These are phyloP conservation scores for Serrognathus titanus DNA, from an alignment of 2,888 invertebrate species.

Conservation along the genomic window DNA sequence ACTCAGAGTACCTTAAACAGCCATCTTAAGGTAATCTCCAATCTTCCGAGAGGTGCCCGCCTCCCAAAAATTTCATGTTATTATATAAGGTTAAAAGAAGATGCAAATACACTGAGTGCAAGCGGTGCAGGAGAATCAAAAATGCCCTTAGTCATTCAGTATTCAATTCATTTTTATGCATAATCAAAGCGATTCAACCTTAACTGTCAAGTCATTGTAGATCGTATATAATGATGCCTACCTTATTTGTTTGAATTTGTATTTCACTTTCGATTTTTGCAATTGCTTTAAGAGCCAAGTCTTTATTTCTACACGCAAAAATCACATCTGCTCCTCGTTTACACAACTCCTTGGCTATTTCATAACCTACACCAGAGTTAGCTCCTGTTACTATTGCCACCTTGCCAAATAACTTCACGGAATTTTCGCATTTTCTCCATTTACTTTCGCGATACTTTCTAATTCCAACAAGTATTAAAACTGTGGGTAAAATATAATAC, in stretches of 20 bases:
- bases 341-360: slow-evolving; percentile 72
- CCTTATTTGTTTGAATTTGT: slow-evolving; percentile 4
- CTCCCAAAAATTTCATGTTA: too few relatives aligned
- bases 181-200: not conserved
- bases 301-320: slow-evolving; percentile 72
- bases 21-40: too few relatives aligned
- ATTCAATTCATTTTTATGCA: too few relatives aligned
- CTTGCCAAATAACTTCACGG: slow-evolving; percentile 59
- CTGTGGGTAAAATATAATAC: slow-evolving; percentile 20
- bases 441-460: slow-evolving; percentile 56
- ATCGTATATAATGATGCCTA: not conserved
- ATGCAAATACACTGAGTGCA: too few relatives aligned
- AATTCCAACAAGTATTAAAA: slow-evolving; percentile 48
- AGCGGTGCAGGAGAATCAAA: too few relatives aligned
- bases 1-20: too few relatives aligned
- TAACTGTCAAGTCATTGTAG: not conserved
- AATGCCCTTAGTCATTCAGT: too few relatives aligned
- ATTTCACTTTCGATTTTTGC: slow-evolving; percentile 56
- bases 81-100: too few relatives aligned
- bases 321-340: slow-evolving; percentile 72
- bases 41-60: too few relatives aligned
- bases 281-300: slow-evolving; percentile 63
- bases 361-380: slow-evolving; percentile 79
- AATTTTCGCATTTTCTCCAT: slow-evolving; percentile 57
- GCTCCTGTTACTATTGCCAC: slow-evolving; percentile 82